phyloP scores from a whole-genome alignment of 2,888 invertebrate genomes.

The Girardia tigrina region DNA sequence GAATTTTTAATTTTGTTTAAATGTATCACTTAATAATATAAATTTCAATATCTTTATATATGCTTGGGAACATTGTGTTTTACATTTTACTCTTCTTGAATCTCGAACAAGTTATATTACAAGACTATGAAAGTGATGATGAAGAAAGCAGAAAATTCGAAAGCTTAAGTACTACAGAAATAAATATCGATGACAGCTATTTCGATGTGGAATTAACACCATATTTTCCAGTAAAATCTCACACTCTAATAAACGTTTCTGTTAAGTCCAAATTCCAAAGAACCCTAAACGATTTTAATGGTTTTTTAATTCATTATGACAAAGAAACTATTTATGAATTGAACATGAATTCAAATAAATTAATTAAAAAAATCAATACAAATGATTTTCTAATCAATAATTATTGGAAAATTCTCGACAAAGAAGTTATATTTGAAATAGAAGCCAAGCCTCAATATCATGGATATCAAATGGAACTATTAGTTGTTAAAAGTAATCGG shows the following conservation, averaged over 20 bases:
- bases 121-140: too few species aligned
- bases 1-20: too few species aligned
- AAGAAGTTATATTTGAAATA: background rate
- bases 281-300: background rate
- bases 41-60: too few species aligned
- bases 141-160: too few species aligned
- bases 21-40: too few species aligned
- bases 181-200: background rate
- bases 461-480: background rate
- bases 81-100: too few species aligned
- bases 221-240: background rate
- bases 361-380: background rate
- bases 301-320: background rate
- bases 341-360: background rate
- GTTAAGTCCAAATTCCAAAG: background rate
- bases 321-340: background rate
- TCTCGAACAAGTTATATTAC: too few species aligned
- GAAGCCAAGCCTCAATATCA: background rate
- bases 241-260: background rate
- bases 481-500: background rate
- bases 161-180: background rate
- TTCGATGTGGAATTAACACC: background rate
- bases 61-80: too few species aligned
- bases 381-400: background rate
- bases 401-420: background rate